Evolutionary conservation across 2,113 vertebrate species (phyloP).

Genomic region (Urocitellus parryii): DNA sequence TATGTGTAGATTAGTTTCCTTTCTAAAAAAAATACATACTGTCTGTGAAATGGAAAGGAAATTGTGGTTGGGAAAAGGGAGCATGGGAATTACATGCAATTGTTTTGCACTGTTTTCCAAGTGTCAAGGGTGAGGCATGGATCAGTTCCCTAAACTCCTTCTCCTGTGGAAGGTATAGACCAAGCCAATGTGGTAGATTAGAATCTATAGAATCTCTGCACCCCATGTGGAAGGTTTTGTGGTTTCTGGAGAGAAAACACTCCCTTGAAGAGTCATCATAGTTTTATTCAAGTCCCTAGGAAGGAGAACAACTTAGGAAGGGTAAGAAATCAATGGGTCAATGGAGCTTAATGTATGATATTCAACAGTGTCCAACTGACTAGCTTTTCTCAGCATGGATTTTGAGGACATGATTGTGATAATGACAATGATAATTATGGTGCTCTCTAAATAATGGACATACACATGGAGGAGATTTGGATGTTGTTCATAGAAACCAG

Average conservation of each 20-base stretch:
- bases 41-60: neutral
- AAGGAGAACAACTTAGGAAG: neutral
- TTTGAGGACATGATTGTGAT: neutral
- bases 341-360: too few species aligned
- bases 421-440: neutral
- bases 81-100: neutral
- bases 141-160: neutral
- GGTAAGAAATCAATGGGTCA: neutral
- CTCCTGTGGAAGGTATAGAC: neutral
- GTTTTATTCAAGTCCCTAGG: neutral
- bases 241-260: neutral
- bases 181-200: neutral
- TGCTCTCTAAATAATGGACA: neutral
- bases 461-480: neutral
- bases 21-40: neutral
- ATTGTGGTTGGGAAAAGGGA: neutral
- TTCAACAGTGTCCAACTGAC: neutral
- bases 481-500: neutral
- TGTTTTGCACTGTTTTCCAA: neutral
- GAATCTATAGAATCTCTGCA: neutral
- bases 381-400: neutral
- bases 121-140: neutral
- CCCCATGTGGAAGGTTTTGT: too few species aligned
- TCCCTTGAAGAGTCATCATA: neutral
- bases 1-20: neutral